These are phyloP conservation scores for Myiozetetes cayanensis DNA, from an alignment of 2,113 vertebrate species.

Conservation along the genomic window DNA sequence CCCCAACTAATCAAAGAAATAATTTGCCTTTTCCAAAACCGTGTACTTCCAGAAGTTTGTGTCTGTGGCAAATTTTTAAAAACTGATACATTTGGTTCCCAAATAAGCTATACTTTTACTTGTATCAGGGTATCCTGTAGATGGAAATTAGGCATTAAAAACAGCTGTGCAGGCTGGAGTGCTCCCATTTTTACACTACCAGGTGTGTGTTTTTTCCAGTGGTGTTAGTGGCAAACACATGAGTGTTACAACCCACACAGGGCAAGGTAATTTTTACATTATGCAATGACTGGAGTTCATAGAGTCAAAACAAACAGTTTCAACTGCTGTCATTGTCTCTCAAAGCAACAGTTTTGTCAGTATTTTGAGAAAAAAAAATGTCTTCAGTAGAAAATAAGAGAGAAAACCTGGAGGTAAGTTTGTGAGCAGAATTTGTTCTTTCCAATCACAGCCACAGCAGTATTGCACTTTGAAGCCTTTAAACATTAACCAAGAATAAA, in stretches of 20 bases:
- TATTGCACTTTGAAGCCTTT: conserved; percentile 4
- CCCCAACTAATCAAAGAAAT: not conserved
- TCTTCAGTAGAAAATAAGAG: not conserved
- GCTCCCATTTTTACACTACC: not conserved
- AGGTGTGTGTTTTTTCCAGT: not conserved
- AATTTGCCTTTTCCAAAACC: not conserved
- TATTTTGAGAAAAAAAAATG: not conserved
- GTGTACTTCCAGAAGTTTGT: not conserved
- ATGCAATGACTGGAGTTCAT: not conserved
- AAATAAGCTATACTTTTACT: not conserved
- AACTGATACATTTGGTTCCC: not conserved
- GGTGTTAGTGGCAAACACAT: not conserved
- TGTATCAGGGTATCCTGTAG: not conserved
- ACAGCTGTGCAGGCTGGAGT: not conserved
- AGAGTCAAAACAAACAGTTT: not conserved
- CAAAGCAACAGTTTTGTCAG: not conserved
- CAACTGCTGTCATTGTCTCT: not conserved
- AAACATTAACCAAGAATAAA: conserved; percentile 49
- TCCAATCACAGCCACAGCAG: not conserved
- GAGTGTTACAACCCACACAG: not conserved
- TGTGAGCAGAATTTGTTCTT: not conserved
- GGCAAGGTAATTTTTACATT: not conserved
- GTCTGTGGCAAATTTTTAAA: not conserved
- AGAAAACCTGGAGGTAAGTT: not conserved
- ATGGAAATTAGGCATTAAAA: not conserved